phyloP scores from a whole-genome alignment of 2,888 invertebrate genomes.

The Rhagonycha fulva region DNA sequence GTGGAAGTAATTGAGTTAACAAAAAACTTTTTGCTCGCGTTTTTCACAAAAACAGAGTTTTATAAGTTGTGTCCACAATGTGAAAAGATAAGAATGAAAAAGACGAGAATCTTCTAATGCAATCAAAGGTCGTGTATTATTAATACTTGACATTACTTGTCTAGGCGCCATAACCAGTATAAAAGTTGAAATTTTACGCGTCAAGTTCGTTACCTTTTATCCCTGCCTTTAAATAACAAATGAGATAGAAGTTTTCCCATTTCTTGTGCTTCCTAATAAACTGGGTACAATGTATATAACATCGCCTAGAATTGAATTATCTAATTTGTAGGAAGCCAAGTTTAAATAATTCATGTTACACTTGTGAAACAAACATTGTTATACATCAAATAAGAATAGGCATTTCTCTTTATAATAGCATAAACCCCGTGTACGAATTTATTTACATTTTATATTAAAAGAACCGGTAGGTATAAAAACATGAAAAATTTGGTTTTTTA shows the following conservation, averaged over 20 bases:
- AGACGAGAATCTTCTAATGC: conserved; percentile 37
- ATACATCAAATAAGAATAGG: neutral
- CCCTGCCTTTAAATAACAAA: conserved; percentile 37
- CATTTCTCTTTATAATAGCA: neutral
- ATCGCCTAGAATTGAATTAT: conserved; percentile 16
- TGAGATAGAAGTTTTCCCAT: conserved; percentile 36
- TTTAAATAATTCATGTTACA: conserved; percentile 9
- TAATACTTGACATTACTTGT: conserved; percentile 39
- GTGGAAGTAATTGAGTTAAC: conserved; percentile 41
- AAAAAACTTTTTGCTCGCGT: conserved; percentile 39
- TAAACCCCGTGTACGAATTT: neutral
- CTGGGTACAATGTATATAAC: conserved; percentile 16
- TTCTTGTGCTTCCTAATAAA: conserved; percentile 30
- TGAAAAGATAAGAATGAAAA: conserved; percentile 35
- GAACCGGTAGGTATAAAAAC: neutral
- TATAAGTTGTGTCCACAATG: conserved; percentile 41
- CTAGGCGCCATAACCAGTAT: conserved; percentile 35
- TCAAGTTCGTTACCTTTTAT: conserved; percentile 26
- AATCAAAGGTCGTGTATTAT: conserved; percentile 43
- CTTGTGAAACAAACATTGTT: conserved; percentile 3
- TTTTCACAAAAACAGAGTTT: conserved; percentile 33
- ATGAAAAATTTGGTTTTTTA: neutral
- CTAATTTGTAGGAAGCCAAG: conserved; percentile 12
- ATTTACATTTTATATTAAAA: neutral
- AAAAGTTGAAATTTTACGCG: conserved; percentile 21